Percentiles rank a stretch among this genome's conserved stretches.
These are phyloP conservation scores for Plecotus auritus DNA, from an alignment of 2,113 vertebrate genomes.

Conservation along the genomic window DNA sequence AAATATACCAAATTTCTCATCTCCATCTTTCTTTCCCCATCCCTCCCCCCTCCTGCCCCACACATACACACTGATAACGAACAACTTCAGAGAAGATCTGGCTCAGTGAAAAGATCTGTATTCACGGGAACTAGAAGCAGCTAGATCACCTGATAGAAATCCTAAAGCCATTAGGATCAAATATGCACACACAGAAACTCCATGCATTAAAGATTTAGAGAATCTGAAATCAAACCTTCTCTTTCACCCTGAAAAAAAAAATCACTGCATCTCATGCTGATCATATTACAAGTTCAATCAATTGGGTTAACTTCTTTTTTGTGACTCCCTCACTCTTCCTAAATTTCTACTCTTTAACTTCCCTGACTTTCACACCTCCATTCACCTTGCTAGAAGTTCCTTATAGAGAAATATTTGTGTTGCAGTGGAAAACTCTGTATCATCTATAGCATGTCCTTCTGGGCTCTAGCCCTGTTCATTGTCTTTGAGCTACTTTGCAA, in stretches of 20 bases:
- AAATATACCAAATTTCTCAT: neutral
- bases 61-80: neutral
- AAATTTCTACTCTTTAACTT: neutral
- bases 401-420: neutral
- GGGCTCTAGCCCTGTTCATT: neutral
- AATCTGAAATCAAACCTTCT: constrained; percentile 12
- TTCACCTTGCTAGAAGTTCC: neutral
- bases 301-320: neutral
- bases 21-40: neutral
- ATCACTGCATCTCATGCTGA: neutral
- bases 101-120: neutral
- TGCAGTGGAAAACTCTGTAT: neutral
- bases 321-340: neutral
- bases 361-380: neutral
- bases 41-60: neutral
- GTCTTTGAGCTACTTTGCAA: neutral
- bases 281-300: neutral
- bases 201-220: neutral
- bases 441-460: neutral
- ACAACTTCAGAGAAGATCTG: constrained; percentile 1
- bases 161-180: neutral
- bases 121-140: neutral
- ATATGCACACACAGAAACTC: neutral
- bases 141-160: neutral
- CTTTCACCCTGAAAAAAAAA: neutral